These are phyloP conservation scores for Sebastes itinus DNA, from an alignment of 2,797 vertebrate genomes.

Conservation along the genomic window DNA sequence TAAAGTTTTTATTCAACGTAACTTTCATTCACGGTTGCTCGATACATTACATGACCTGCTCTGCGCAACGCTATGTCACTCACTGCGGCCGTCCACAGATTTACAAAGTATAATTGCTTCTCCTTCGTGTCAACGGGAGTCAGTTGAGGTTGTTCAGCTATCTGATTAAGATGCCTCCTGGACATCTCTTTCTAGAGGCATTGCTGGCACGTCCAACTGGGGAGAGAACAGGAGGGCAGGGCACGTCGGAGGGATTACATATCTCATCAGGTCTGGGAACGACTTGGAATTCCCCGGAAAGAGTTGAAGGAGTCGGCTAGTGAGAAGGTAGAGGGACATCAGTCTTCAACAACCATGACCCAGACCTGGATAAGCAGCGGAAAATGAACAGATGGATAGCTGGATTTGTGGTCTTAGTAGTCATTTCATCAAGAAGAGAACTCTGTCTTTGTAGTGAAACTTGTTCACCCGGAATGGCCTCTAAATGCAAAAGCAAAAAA, in stretches of 20 bases:
- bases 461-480: slow-evolving; percentile 7
- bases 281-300: slow-evolving; percentile 9
- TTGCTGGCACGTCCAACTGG: background rate
- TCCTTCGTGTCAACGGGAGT: background rate
- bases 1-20: too few species aligned
- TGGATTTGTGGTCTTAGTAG: background rate
- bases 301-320: slow-evolving; percentile 7
- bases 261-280: background rate
- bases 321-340: slow-evolving; percentile 4
- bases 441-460: background rate
- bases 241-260: slow-evolving; percentile 7
- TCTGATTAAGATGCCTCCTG: background rate
- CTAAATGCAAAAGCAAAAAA: slow-evolving; percentile 30
- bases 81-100: too few species aligned
- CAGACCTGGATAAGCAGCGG: background rate
- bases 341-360: background rate
- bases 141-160: background rate
- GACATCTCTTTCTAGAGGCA: background rate
- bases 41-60: too few species aligned
- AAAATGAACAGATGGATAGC: slow-evolving; percentile 3
- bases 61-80: too few species aligned
- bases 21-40: too few species aligned
- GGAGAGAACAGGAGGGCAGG: slow-evolving; percentile 4
- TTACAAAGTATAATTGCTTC: background rate
- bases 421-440: background rate